Conservation (phyloP, 1,140 invertebrate species). For the Mycetomoellerius zeteki region DNA sequence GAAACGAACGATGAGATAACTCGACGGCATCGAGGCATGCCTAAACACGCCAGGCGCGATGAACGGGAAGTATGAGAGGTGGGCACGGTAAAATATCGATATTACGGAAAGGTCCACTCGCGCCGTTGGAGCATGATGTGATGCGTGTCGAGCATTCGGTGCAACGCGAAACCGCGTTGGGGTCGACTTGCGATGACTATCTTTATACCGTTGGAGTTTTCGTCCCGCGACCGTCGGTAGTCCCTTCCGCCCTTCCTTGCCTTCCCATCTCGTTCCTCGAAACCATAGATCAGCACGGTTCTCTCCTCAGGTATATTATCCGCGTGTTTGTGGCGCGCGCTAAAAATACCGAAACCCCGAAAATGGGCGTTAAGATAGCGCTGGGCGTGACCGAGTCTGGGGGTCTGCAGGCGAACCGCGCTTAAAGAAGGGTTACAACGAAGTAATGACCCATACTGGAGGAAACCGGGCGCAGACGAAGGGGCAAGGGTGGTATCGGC, state of each 20-base stretch:
- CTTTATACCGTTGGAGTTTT: slow-evolving; percentile 45
- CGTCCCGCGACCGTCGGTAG: slow-evolving; percentile 43
- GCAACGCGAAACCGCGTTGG: slow-evolving; percentile 49
- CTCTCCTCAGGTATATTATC: slow-evolving; percentile 78
- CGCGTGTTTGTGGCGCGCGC: slow-evolving; percentile 64
- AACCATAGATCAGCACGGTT: slow-evolving; percentile 71
- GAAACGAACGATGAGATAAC: slow-evolving; percentile 35
- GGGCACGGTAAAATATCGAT: background rate
- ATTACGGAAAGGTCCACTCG: slow-evolving; percentile 8
- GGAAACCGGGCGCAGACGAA: slow-evolving; percentile 32
- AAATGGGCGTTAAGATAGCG: slow-evolving; percentile 80
- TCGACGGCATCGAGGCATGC: slow-evolving; percentile 25
- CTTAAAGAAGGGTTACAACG: slow-evolving; percentile 78
- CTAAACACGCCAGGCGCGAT: slow-evolving; percentile 20
- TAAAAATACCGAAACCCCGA: slow-evolving; percentile 79
- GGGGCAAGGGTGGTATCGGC: slow-evolving; percentile 44
- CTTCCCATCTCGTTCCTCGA: slow-evolving; percentile 62
- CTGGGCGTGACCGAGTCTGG: slow-evolving; percentile 77
- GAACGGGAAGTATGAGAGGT: background rate
- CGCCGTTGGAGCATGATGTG: slow-evolving; percentile 30
- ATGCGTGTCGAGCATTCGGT: slow-evolving; percentile 60
- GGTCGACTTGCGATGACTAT: slow-evolving; percentile 57
- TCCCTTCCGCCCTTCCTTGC: background rate
- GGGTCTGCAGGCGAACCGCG: slow-evolving; percentile 68
- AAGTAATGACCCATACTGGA: slow-evolving; percentile 71